These are phyloP conservation scores for Brachirus orientalis DNA, from an alignment of 2,113 vertebrate genomes.

Conservation along the genomic window DNA sequence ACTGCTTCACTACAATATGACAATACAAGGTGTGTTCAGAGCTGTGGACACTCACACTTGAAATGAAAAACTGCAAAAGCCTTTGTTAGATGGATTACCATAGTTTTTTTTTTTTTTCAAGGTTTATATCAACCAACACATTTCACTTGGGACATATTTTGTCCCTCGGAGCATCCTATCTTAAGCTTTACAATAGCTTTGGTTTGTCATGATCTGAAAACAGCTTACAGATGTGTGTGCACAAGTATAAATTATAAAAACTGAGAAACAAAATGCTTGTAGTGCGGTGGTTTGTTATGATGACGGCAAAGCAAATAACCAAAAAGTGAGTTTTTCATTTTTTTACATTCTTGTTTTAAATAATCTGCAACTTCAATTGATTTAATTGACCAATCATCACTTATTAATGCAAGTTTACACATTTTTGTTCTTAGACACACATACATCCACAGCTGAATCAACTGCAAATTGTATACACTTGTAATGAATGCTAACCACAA, in stretches of 20 bases:
- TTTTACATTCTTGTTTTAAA: too few relatives aligned
- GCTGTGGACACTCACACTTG: not conserved
- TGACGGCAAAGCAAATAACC: not conserved
- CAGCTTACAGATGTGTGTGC: not conserved
- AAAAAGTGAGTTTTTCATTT: not conserved
- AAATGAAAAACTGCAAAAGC: too few relatives aligned
- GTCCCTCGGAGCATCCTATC: conserved; percentile 4
- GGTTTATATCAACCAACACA: conserved; percentile 26
- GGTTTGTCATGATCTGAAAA: conserved; percentile 10
- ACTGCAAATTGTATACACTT: conserved; percentile 11
- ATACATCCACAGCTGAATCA: not conserved
- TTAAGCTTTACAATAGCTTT: conserved; percentile 4
- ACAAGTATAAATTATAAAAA: not conserved
- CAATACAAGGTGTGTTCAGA: not conserved
- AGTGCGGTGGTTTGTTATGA: not conserved
- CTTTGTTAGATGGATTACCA: conserved; percentile 1
- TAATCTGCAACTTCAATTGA: too few relatives aligned
- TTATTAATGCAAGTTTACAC: not conserved
- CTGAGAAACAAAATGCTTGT: not conserved
- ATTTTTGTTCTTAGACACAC: not conserved
- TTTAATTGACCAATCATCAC: too few relatives aligned
- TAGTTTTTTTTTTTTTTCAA: not conserved
- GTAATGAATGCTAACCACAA: conserved; percentile 4
- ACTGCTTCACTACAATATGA: not conserved
- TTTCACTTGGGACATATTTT: conserved; percentile 14